phyloP scores from a whole-genome alignment of 2,797 vertebrate genomes.

The Balearica regulorum region DNA sequence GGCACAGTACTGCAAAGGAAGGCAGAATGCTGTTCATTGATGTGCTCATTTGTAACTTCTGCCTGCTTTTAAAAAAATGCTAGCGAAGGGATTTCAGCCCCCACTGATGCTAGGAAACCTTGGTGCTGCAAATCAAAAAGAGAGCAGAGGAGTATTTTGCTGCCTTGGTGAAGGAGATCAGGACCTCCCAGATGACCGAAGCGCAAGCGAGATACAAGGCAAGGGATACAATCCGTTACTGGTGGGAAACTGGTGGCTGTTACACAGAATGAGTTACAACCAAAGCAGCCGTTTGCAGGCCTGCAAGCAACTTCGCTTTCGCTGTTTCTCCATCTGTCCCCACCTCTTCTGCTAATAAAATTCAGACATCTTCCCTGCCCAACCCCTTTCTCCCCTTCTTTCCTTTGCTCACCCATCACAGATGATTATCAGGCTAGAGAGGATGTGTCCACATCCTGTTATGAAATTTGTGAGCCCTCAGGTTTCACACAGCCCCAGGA shows the following conservation, averaged over 20 bases:
- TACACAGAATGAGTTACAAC: not conserved
- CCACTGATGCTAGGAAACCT: not conserved
- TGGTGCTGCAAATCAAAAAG: not conserved
- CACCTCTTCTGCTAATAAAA: not conserved
- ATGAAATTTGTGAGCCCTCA: accelerated
- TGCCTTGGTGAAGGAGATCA: not conserved
- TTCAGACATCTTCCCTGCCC: not conserved
- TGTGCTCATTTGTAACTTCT: not conserved
- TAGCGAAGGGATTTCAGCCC: not conserved
- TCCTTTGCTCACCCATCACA: not conserved
- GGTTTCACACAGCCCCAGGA: not conserved
- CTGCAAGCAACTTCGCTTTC: not conserved
- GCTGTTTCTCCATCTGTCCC: not conserved
- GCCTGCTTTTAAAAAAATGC: not conserved
- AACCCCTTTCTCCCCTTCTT: not conserved
- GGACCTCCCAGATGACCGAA: not conserved
- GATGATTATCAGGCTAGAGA: not conserved
- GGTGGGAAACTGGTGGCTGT: not conserved
- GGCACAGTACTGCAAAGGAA: accelerated
- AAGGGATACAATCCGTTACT: not conserved
- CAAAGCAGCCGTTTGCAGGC: not conserved
- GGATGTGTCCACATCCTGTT: not conserved
- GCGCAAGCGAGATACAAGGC: not conserved
- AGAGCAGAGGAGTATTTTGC: not conserved
- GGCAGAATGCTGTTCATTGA: not conserved